Percentiles rank a stretch among this genome's conserved stretches.
Evolutionary conservation across 1,140 invertebrate species (phyloP).

Genomic region (Polypedilum pembai): DNA sequence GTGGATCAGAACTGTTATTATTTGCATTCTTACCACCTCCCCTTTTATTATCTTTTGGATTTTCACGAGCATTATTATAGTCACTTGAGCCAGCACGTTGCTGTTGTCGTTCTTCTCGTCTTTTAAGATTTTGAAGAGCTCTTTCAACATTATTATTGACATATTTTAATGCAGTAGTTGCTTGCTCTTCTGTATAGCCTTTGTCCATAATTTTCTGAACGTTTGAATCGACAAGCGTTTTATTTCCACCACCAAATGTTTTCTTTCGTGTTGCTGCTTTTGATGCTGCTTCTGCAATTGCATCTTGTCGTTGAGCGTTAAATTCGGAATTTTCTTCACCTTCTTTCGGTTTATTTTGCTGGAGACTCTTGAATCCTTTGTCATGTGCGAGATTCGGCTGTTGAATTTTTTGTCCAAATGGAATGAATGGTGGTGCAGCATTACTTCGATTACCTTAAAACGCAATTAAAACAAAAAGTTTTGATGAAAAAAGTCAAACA

Average conservation of each 20-base stretch:
- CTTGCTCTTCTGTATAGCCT: constrained; percentile 69
- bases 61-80: constrained; percentile 41
- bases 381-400: constrained; percentile 39
- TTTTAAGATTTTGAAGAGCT: constrained; percentile 61
- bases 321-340: constrained; percentile 68
- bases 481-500: too few species aligned
- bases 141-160: constrained; percentile 66
- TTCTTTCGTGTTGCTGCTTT: constrained; percentile 64
- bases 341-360: constrained; percentile 50
- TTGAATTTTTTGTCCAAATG: constrained; percentile 72
- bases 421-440: constrained; percentile 78
- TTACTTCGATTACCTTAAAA: constrained; percentile 40
- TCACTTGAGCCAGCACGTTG: constrained; percentile 37
- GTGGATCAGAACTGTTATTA: constrained; percentile 48
- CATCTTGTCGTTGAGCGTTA: constrained; percentile 73
- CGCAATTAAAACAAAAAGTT: too few species aligned
- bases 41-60: constrained; percentile 45
- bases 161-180: constrained; percentile 60
- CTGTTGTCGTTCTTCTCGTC: constrained; percentile 42
- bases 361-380: constrained; percentile 62
- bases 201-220: constrained; percentile 73
- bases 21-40: constrained; percentile 43
- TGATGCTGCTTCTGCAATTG: constrained; percentile 77
- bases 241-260: constrained; percentile 63
- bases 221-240: constrained; percentile 65